Base-by-base conservation (phyloP, 2,797 vertebrate genomes). In the Tokudaia muenninki region DNA sequence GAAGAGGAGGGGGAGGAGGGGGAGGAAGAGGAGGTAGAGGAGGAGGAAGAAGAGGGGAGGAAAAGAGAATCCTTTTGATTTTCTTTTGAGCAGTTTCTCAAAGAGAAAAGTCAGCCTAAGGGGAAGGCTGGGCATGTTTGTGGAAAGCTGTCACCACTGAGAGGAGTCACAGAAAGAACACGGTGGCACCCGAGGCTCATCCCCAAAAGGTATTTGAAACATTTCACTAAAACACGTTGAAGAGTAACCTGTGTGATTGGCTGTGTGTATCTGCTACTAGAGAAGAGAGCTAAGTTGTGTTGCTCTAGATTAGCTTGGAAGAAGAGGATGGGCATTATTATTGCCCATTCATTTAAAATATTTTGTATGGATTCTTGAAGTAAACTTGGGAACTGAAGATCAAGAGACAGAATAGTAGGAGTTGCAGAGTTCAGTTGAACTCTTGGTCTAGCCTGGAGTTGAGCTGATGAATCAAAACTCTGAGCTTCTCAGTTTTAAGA, bases 381-480 rank as follows among this genome's bases (percentile, higher is more conserved):
- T n/a, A 37, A 26, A 29, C 29, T 19, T 50, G 88, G 34, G 24
- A 19, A 17, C 74, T 12, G 29, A 37, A 50, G 57, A 79, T 47
- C 14, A 52, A 52, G 47, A 37, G 34, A 19, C 1, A 65, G 41
- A 89, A 47, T 11, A 79, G 34, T 77, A 80, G 94, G 75, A 31
- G 59, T 44, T 88, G 2, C 41, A 92, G 52, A 37, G 12, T 67
- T 96, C 47, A 75, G 17, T 77, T 84, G 34, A 55, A 9, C 1
- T 91, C 59, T 79, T 61, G 95, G n/a, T 50, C 22, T 94, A 52
- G 93, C 37, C 70, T 91, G 50, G 92, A 87, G 93, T 10, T 67
- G 83, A 59, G 37, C 61, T 47, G 52, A 81, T 94, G 41, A 87
- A 37, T 79, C 14, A 55, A 81, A 94, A 29, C 55, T 95, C 83